Percentiles rank a stretch among this genome's conserved stretches.
phyloP scores from a whole-genome alignment of 2,113 vertebrate species.

The human region DNA sequence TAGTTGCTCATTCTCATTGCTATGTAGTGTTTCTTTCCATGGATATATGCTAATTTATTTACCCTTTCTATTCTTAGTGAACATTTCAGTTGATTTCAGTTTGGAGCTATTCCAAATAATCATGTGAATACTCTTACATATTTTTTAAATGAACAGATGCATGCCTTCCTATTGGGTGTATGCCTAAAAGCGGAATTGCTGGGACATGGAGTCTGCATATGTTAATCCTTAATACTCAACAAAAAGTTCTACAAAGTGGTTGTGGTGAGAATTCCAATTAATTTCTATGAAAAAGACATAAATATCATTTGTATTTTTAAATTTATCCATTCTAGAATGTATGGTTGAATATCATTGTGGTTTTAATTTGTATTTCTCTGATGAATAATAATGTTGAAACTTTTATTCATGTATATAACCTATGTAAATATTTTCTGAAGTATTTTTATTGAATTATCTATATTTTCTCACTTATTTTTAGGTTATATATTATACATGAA shows the following conservation, averaged over 20 bases:
- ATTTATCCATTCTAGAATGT: not conserved
- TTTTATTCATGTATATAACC: not conserved
- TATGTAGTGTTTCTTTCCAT: not conserved
- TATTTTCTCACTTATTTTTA: not conserved
- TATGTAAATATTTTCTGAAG: not conserved
- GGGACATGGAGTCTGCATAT: not conserved
- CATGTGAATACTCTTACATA: not conserved
- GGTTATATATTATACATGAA: not conserved
- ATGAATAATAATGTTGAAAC: not conserved
- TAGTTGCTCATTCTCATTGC: not conserved
- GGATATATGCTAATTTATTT: not conserved
- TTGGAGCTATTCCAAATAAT: not conserved
- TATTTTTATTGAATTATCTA: not conserved
- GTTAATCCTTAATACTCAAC: not conserved
- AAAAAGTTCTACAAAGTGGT: not conserved
- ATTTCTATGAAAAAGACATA: not conserved
- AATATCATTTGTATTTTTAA: not conserved
- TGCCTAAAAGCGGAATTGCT: not conserved
- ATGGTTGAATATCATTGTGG: not conserved
- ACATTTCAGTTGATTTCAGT: not conserved
- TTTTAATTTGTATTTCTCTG: not conserved
- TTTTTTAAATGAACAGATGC: not conserved
- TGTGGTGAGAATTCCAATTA: not conserved
- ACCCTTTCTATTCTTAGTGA: not conserved
- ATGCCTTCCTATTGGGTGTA: not conserved